Evolutionary conservation across 2,797 vertebrate genomes (phyloP), one percentile per base, ranked within the genome.

Genomic region (Adrianichthys oophorus): DNA sequence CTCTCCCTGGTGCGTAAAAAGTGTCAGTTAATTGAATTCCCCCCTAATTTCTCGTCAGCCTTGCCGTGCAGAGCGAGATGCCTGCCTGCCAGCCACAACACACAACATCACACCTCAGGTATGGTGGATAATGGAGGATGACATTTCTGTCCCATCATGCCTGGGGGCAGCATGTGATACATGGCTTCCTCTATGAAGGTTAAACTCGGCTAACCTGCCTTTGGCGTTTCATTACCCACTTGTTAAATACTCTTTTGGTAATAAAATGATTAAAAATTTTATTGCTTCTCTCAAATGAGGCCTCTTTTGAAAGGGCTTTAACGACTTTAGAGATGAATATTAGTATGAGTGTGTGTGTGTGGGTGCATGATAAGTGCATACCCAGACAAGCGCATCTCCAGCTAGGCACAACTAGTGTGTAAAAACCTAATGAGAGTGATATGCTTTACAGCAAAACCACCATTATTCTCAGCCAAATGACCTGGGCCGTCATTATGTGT

Each of bases 231-330:
- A 98, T 99, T 98, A 98, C 95, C 93, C 94, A 96, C 96, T 97
- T 98, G 96, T 98, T 97, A 99, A 98, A 97, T 94, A 98, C 95
- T 97, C 96, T 97, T 98, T 97, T 97, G 96, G 95, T 98, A 97
- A 98, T 98, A 98, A 98, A 98, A 96, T 97, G 94, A 97, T 98
- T 95, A 97, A 95, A 95, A 93, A 90, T 93, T 98, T 95, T 97
- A 98, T 98, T 96, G 95, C 95, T 93, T 93, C 93, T 94, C 94
- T 96, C 94, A 97, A 98, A 98, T 96, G 95, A 97, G 93, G 91
- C 93, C 92, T 94, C 94, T 92, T 97, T 97, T 96, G 93, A 95
- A 93, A 95, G 93, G 93, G 93, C 93, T 94, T 95, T 97, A 96
- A 97, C 94, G 95, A 94, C 95, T 96, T 95, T 92, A 90, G 93